A percentile compares a stretch with the other conserved stretches of the same genome.
Evolutionary conservation across 64 coral and sea anemone species (phyloP).

Genomic region (Exaiptasia diaphana): DNA sequence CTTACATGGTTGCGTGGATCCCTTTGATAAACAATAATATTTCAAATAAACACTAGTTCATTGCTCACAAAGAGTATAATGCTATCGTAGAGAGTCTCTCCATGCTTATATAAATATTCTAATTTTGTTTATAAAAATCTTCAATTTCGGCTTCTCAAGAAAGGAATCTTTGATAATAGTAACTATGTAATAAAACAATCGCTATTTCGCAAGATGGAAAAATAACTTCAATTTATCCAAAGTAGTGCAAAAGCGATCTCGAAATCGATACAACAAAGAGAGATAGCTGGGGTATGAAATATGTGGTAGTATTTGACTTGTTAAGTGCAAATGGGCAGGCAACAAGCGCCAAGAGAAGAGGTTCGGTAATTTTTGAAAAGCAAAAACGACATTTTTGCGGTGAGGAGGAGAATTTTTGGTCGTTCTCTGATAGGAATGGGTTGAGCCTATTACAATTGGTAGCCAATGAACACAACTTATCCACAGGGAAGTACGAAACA

Average conservation of each 20-base stretch:
- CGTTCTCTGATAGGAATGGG: neutral
- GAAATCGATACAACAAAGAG: neutral
- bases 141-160: neutral
- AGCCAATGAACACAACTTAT: constrained; percentile 8
- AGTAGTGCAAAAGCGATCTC: neutral
- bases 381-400: neutral
- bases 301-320: neutral
- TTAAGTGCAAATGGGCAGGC: neutral
- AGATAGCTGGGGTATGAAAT: neutral
- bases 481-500: constrained; percentile 14
- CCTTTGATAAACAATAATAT: neutral
- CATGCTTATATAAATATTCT: neutral
- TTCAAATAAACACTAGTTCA: neutral
- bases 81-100: neutral
- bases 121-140: neutral
- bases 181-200: neutral
- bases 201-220: neutral
- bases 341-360: neutral
- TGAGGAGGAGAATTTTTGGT: neutral
- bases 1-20: neutral
- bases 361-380: neutral
- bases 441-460: neutral
- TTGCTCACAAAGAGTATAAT: neutral
- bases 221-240: neutral
- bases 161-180: neutral